phyloP scores from a whole-genome alignment of 2,797 vertebrate species.

The Microctenopoma stevenorrisi region DNA sequence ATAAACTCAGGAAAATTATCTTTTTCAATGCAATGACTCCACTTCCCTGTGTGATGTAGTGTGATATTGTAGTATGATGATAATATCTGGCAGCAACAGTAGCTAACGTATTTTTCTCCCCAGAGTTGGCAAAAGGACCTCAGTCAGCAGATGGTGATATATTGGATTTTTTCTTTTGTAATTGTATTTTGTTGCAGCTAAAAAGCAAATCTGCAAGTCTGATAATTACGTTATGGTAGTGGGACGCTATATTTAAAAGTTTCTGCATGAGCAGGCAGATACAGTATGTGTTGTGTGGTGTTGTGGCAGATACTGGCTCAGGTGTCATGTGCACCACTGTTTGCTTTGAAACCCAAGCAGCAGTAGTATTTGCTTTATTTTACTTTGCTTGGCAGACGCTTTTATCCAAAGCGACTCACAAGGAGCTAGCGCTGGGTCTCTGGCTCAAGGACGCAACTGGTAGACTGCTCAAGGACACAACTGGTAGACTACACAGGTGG shows the following conservation, averaged over 20 bases:
- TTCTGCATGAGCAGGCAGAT: constrained; percentile 8
- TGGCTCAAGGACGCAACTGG: too few species aligned
- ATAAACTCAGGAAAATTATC: background rate
- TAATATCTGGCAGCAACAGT: constrained; percentile 44
- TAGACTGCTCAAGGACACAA: too few species aligned
- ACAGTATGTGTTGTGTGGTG: constrained; percentile 1
- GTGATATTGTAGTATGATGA: constrained; percentile 16
- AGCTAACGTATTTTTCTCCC: constrained; percentile 43
- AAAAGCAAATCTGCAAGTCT: constrained; percentile 45
- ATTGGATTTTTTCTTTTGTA: constrained; percentile 28
- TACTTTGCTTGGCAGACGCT: too few species aligned
- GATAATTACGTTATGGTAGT: constrained; percentile 18
- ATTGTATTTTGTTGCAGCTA: constrained; percentile 32
- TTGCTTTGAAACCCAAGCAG: background rate
- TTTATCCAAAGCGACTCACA: too few species aligned
- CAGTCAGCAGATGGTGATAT: constrained; percentile 50
- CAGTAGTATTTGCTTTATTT: background rate
- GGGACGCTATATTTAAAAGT: constrained; percentile 3
- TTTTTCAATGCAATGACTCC: background rate
- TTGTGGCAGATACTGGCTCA: background rate
- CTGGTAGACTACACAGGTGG: too few species aligned
- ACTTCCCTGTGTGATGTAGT: background rate
- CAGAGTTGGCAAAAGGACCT: constrained; percentile 32
- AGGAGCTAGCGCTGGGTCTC: too few species aligned
- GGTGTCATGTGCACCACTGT: background rate